Base-by-base conservation (phyloP, 2,113 vertebrate species). In the Entomyzon cyanotis region DNA sequence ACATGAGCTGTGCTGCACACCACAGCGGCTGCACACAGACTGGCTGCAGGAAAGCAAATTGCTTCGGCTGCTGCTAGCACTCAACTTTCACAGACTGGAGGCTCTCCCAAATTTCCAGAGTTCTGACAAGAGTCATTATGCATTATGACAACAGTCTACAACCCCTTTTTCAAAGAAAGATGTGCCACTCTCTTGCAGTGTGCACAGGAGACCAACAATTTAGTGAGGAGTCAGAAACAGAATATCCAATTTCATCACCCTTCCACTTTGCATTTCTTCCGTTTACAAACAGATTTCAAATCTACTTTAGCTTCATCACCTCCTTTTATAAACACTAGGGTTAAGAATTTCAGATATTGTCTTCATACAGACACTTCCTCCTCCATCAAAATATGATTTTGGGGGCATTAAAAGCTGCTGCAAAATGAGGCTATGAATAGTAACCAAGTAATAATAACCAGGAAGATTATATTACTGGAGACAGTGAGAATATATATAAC, bases 61-160 rank as follows among this genome's bases (percentile, higher is more conserved):
- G 24, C n/a, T 74, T 35, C 0, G 12, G 20, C 52, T 92, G 30
- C 1, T 33, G 31, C 7, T 33, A 59, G 39, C 7, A 44, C 10
- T 25, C 46, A 44, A 2, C 21, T 77, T 52, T 2, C 0, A 8
- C 0, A 0, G 49, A 31, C 44, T 41, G 20, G 31, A 94, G 55
- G 31, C 46, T 89, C 11, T 3, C 30, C 58, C 59, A 31, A 17
- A 23, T 31, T 58, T 77, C 41, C 52, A 27, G 71, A 69, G 33
- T 35, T 75, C 67, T n/a, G 30, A 67, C 56, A 89, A 90, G 46
- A 80, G 37, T 37, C 39, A 63, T 50, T 30, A 39, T 33, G 18
- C 0, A 0, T 64, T 56, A 41, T 12, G 41, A 52, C 42, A 83
- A 74, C 33, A 69, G 70, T 19, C 62, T 64, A 28, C 62, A 70